Evolutionary conservation across 2,888 invertebrate species (phyloP).

Genomic region (Cosmorhoe ocellata): DNA sequence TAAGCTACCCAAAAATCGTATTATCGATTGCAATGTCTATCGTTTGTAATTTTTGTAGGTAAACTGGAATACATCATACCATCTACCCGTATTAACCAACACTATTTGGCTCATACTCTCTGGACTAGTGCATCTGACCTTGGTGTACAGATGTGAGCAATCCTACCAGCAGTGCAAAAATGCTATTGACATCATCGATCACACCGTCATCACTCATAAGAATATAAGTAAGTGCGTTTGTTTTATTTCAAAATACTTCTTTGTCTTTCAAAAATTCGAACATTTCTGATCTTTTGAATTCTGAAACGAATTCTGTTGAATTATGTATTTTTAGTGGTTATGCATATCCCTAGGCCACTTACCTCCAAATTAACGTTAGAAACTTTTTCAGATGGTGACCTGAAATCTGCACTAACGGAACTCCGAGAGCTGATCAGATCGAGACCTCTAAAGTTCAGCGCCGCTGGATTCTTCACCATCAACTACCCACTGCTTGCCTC

Average conservation of each 20-base stretch:
- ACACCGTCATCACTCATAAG: slow-evolving; percentile 30
- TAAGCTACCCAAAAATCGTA: too few species aligned
- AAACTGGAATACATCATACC: neutral
- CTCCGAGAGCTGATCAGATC: slow-evolving; percentile 36
- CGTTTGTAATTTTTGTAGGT: slow-evolving; percentile 3
- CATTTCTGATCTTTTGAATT: too few species aligned
- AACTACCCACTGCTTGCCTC: slow-evolving; percentile 52
- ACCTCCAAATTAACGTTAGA: too few species aligned
- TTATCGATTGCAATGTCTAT: too few species aligned
- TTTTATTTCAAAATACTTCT: too few species aligned
- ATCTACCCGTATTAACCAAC: slow-evolving; percentile 31
- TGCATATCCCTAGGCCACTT: too few species aligned
- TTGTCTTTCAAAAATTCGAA: too few species aligned
- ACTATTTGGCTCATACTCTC: slow-evolving; percentile 31
- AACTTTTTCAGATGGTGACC: slow-evolving; percentile 24
- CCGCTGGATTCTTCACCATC: slow-evolving; percentile 47
- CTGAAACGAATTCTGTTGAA: too few species aligned
- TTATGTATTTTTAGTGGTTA: too few species aligned
- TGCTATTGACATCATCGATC: slow-evolving; percentile 37
- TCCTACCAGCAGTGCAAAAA: slow-evolving; percentile 35
- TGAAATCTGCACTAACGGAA: slow-evolving; percentile 27
- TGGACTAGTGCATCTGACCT: slow-evolving; percentile 14
- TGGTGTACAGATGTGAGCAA: slow-evolving; percentile 41
- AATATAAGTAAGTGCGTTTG: slow-evolving; percentile 39
- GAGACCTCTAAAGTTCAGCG: slow-evolving; percentile 45